A percentile compares a stretch with the other conserved stretches of the same genome.
Evolutionary conservation across 2,797 vertebrate genomes (phyloP).

Genomic region (Pogonophryne albipinna): DNA sequence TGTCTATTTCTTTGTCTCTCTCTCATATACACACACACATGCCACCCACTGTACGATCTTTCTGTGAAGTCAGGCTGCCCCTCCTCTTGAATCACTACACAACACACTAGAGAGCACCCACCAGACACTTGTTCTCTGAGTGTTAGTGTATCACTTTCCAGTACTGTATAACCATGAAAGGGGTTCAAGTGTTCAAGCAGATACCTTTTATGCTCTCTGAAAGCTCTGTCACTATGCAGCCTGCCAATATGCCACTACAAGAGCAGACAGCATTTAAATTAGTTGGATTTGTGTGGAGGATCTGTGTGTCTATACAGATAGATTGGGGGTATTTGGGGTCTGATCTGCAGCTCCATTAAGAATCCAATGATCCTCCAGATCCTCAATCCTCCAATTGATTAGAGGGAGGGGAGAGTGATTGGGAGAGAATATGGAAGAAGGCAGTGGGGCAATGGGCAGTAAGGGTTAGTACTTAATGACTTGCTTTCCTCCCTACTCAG

Average conservation of each 20-base stretch:
- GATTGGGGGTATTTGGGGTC: slow-evolving; percentile 35
- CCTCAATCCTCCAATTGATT: too few relatives aligned
- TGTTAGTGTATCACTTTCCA: slow-evolving; percentile 67
- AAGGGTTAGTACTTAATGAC: slow-evolving; percentile 54
- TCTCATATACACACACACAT: slow-evolving; percentile 16
- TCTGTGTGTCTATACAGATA: slow-evolving; percentile 12
- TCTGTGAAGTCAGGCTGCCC: slow-evolving; percentile 66
- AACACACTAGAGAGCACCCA: slow-evolving; percentile 62
- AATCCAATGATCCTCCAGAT: slow-evolving; percentile 57
- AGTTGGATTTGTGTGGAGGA: slow-evolving; percentile 9
- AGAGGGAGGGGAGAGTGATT: slow-evolving; percentile 25
- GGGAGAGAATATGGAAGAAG: slow-evolving; percentile 16
- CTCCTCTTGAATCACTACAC: slow-evolving; percentile 68
- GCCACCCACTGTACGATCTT: slow-evolving; percentile 55
- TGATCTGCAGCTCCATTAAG: slow-evolving; percentile 57
- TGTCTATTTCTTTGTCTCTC: slow-evolving; percentile 31
- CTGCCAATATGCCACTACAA: slow-evolving; percentile 58
- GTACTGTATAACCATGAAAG: slow-evolving; percentile 65
- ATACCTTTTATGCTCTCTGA: slow-evolving; percentile 50
- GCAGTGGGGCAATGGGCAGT: slow-evolving; percentile 1
- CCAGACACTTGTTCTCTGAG: slow-evolving; percentile 60
- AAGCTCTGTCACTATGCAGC: slow-evolving; percentile 48
- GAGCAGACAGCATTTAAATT: slow-evolving; percentile 56
- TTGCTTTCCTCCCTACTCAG: slow-evolving; percentile 36
- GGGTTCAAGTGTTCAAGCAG: slow-evolving; percentile 61